Evolutionary conservation across 2,888 invertebrate genomes (phyloP), one percentile per base, ranked within the genome.

Genomic region (Allygus modestus): DNA sequence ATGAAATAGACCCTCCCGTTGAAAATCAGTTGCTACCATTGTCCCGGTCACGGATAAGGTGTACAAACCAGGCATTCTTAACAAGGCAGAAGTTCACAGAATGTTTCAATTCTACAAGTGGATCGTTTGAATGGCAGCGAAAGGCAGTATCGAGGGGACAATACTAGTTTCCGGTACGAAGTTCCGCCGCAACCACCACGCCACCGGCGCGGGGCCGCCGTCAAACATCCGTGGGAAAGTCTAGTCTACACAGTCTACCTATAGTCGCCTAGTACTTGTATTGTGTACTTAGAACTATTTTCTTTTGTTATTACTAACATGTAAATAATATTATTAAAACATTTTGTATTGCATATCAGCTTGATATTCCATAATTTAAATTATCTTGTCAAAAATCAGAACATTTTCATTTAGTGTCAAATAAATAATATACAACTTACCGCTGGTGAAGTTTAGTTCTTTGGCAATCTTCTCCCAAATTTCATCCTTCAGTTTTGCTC

Each of bases 401-500:
- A 37, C 4, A 11, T 11, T 37, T 11, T 37, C 4, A 37, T 37
- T 37, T 37, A 37, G 4, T 37, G 37, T 11, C 11, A 37, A 37
- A 11, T 37, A 37, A 37, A 11, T 37, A 51, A 9, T 9, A 51
- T n/a, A 51, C n/a, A 41, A 77, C 77, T 43, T 33, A 77, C 77
- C 41, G 20, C 20, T 43, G 37, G 11, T 2, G n/a, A 51, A 4
- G 51, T 51, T 51, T 51, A 81, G 58, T 51, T 81, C 81, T 81
- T 15, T 81, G 7, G 28, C 54, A 2, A 81, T 81, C 31, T 81
- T 51, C 28, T 58, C 54, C 81, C 81, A 81, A 28, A 81, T 37
- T 7, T 28, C 51, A 28, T 81, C 54, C 51, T 81, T 81, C 15
- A 54, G 33, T 54, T 31, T 81, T 2, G 31, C 26, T 81, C 51